phyloP scores from a whole-genome alignment of 2,888 invertebrate species.

The Ischnus inquisitorius region DNA sequence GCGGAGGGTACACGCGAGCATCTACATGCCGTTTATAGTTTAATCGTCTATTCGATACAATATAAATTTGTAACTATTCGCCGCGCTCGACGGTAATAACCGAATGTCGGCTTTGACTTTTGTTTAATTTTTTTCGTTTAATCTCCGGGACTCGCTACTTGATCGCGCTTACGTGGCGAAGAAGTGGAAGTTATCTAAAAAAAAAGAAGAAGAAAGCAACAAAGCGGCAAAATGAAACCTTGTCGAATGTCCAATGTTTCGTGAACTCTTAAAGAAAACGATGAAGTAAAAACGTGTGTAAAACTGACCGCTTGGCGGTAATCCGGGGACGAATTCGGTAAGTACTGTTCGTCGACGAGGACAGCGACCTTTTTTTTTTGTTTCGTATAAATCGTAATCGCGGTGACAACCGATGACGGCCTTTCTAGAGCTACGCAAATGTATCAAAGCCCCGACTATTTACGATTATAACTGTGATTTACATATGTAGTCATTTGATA shows the following conservation, averaged over 20 bases:
- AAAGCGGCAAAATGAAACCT: conserved; percentile 8
- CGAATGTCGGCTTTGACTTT: conserved; percentile 37
- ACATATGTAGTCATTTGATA: conserved; percentile 5
- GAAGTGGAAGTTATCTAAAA: neutral
- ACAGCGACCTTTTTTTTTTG: conserved; percentile 11
- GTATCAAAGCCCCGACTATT: conserved; percentile 22
- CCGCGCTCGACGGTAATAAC: conserved; percentile 1
- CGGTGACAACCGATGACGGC: conserved; percentile 8
- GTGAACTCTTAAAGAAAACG: neutral
- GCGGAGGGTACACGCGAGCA: conserved; percentile 79
- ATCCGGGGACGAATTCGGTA: conserved; percentile 28
- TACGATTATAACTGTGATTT: conserved; percentile 44
- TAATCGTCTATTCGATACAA: conserved; percentile 39
- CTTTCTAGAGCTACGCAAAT: conserved; percentile 26
- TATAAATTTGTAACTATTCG: conserved; percentile 5
- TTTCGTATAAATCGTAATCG: conserved; percentile 26
- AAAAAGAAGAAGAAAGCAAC: neutral
- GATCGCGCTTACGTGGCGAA: neutral
- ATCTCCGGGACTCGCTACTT: neutral
- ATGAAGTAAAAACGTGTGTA: conserved; percentile 1
- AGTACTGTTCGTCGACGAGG: conserved; percentile 32
- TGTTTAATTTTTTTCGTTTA: conserved; percentile 37
- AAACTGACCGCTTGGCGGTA: neutral
- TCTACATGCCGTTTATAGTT: conserved; percentile 68
- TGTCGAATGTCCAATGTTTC: neutral